These are phyloP conservation scores for Microcaecilia unicolor DNA, from an alignment of 2,797 vertebrate species.

Conservation along the genomic window DNA sequence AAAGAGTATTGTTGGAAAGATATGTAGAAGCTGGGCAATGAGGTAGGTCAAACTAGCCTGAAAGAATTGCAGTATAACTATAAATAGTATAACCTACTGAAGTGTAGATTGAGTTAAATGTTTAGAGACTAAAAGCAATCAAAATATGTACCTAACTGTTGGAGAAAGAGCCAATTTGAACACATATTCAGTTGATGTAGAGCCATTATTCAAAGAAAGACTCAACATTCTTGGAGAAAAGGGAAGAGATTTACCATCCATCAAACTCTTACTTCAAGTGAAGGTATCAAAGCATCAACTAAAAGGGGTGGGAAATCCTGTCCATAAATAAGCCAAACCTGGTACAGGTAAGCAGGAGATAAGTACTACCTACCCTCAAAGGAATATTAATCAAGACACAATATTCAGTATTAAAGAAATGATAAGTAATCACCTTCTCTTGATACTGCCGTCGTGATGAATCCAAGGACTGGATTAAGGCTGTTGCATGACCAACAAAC, in stretches of 20 bases:
- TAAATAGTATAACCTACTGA: too few relatives aligned
- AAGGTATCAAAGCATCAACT: neutral
- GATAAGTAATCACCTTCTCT: conserved; percentile 75
- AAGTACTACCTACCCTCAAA: neutral
- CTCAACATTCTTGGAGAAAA: neutral
- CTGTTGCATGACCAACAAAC: conserved; percentile 94
- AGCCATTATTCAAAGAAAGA: neutral
- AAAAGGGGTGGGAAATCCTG: accelerated
- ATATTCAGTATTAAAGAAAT: neutral
- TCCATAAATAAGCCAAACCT: neutral
- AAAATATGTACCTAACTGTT: too few relatives aligned
- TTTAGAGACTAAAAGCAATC: too few relatives aligned
- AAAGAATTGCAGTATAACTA: too few relatives aligned
- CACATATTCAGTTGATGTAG: too few relatives aligned
- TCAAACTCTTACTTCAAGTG: neutral
- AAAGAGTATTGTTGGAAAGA: too few relatives aligned
- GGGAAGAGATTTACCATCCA: neutral
- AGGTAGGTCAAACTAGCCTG: too few relatives aligned
- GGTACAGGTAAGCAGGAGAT: conserved; percentile 12
- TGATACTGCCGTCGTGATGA: conserved; percentile 91
- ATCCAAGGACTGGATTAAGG: conserved; percentile 92
- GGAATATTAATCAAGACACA: neutral
- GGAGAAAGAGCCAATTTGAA: too few relatives aligned
- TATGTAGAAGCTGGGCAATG: too few relatives aligned
- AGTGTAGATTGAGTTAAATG: too few relatives aligned